Evolutionary conservation across 1,140 invertebrate genomes (phyloP).

Genomic region (Zaprionus vittiger): DNA sequence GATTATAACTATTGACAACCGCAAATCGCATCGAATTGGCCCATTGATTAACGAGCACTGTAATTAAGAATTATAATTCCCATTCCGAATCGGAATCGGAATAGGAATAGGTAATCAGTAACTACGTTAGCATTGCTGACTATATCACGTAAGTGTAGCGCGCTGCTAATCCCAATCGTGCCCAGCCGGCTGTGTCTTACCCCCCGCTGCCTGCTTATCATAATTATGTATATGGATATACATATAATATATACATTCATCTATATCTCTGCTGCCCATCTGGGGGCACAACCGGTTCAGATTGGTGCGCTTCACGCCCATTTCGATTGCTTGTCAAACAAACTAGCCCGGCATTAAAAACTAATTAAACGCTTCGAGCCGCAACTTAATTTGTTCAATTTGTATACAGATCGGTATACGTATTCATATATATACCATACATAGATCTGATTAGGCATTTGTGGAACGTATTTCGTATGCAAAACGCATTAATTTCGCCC

Average conservation of each 20-base stretch:
- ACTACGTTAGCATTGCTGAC: neutral
- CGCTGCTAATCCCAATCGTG: neutral
- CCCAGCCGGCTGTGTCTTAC: neutral
- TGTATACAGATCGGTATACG: slow-evolving; percentile 9
- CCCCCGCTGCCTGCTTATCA: slow-evolving; percentile 10
- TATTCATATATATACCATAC: slow-evolving; percentile 6
- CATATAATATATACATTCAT: slow-evolving; percentile 20
- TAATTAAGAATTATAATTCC: slow-evolving; percentile 8
- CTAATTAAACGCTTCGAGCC: slow-evolving; percentile 73
- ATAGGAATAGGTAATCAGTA: neutral
- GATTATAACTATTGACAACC: slow-evolving; percentile 69
- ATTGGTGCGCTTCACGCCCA: slow-evolving; percentile 40
- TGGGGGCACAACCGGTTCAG: slow-evolving; percentile 25
- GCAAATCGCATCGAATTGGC: slow-evolving; percentile 56
- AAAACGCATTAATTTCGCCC: slow-evolving; percentile 71
- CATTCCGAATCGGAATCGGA: neutral
- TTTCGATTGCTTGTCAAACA: slow-evolving; percentile 78
- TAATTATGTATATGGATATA: slow-evolving; percentile 23
- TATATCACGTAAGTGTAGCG: neutral
- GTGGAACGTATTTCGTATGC: slow-evolving; percentile 51
- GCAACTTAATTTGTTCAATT: slow-evolving; percentile 25
- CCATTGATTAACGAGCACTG: slow-evolving; percentile 62
- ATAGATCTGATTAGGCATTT: slow-evolving; percentile 3
- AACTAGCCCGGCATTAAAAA: slow-evolving; percentile 80
- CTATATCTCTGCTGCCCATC: slow-evolving; percentile 5